Conservation (phyloP, 1,140 invertebrate genomes). For the Thalassaphorura encarpata region DNA sequence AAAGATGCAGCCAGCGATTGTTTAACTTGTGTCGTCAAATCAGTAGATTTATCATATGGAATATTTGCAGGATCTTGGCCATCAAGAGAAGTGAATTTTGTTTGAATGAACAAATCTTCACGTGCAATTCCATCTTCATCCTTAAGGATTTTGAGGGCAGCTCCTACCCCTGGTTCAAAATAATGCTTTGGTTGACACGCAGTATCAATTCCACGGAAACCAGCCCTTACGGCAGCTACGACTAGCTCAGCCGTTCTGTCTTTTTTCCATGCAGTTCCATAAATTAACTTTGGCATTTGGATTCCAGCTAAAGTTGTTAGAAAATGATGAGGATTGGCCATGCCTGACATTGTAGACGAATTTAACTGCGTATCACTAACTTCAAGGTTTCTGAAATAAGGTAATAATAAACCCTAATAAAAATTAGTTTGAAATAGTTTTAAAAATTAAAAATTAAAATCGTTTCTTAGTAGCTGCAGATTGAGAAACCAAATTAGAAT, state of each 20-base stretch:
- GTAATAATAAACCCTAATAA: too few relatives aligned
- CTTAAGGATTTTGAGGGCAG: background rate
- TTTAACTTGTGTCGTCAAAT: constrained; percentile 14
- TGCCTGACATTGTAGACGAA: background rate
- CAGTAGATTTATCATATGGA: constrained; percentile 22
- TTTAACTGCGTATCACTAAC: too few relatives aligned
- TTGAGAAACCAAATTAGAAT: too few relatives aligned
- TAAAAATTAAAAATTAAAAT: too few relatives aligned
- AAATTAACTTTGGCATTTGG: constrained; percentile 27
- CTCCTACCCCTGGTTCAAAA: constrained; percentile 17
- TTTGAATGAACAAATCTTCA: constrained; percentile 25
- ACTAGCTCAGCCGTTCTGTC: constrained; percentile 23
- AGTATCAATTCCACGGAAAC: constrained; percentile 28
- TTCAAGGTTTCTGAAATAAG: too few relatives aligned
- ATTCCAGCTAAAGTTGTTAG: constrained; percentile 14
- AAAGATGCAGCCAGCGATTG: constrained; percentile 14
- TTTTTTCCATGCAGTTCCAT: constrained; percentile 32
- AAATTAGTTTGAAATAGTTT: too few relatives aligned
- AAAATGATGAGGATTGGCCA: constrained; percentile 11
- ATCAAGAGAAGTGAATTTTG: constrained; percentile 29
- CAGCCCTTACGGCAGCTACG: constrained; percentile 11
- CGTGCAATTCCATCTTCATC: constrained; percentile 5
- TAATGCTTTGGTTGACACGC: constrained; percentile 32
- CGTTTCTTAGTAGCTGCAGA: too few relatives aligned
- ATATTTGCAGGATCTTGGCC: constrained; percentile 27